Base-by-base conservation (phyloP, 2,888 invertebrate genomes). In the Synergus gifuensis region DNA sequence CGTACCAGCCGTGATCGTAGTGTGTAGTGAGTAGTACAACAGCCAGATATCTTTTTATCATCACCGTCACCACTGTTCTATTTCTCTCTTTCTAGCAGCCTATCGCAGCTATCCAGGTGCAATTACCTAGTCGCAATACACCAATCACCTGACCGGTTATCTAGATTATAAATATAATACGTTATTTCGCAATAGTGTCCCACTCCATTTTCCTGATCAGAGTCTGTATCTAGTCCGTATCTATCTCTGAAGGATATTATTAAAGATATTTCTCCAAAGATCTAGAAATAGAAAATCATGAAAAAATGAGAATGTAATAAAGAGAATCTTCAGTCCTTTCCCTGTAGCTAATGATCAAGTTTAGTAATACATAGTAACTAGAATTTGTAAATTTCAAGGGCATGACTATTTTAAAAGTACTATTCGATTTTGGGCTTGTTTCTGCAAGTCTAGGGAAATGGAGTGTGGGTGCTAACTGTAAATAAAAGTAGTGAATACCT, bases 101-200 rank as follows among this genome's bases (percentile, higher is more conserved):
- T 92, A 91, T 92, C 92, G 92, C 92, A 92, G 91, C 91, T 92
- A 91, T 89, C 92, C 92, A 92, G 92, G 92, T 92, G 91, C 92
- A 91, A 90, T 88, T 89, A 89, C 85, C 87, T 89, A 90, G 88
- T 89, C 87, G 88, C 88, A 86, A 90, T 89, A 91, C 91, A 91
- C 91, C 89, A 92, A 87, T 89, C 90, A 91, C 91, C 90, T 89
- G 89, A 90, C 88, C 87, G 87, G 87, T 89, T 85, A 87, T 86
- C 85, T 89, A 89, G 87, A 86, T 87, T 87, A 84, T 86, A 88
- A 88, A 82, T 82, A 73, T 76, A 79, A 78, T 81, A 83, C 79
- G 80, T 80, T 78, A 82, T 79, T 79, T 73, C 81, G 79, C 79
- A 73, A 54, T 54, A 73, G 49, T 73, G 54, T 40, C 73, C 28